Evolutionary conservation across 2,888 invertebrate genomes (phyloP).

Genomic region (Melangyna quadrimaculata): DNA sequence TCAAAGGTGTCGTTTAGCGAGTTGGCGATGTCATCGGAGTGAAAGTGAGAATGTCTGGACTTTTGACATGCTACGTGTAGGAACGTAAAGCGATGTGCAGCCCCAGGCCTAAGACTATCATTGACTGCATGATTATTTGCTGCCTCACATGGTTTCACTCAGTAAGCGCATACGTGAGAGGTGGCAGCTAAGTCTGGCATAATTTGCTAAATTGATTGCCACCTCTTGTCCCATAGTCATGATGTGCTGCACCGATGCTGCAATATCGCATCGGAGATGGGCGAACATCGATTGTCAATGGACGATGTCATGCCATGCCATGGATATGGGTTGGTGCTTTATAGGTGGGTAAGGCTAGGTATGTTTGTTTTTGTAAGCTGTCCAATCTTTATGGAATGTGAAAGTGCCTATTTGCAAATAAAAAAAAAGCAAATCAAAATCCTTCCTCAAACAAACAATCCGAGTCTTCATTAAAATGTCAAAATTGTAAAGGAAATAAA

Average conservation of each 20-base stretch:
- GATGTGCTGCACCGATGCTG: slow-evolving; percentile 29
- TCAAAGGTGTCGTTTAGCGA: slow-evolving; percentile 61
- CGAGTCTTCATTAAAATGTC: slow-evolving; percentile 40
- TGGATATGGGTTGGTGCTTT: slow-evolving; percentile 1
- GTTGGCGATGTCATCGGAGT: slow-evolving; percentile 62
- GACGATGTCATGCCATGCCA: slow-evolving; percentile 21
- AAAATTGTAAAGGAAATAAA: slow-evolving; percentile 1
- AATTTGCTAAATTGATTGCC: slow-evolving; percentile 64
- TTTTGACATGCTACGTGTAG: slow-evolving; percentile 14
- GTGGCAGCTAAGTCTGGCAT: slow-evolving; percentile 50
- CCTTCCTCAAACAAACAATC: slow-evolving; percentile 24
- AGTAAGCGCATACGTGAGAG: slow-evolving; percentile 15
- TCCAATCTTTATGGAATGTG: slow-evolving; percentile 33
- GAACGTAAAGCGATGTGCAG: not conserved
- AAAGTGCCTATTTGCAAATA: slow-evolving; percentile 24
- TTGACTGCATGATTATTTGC: slow-evolving; percentile 3
- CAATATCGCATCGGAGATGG: slow-evolving; percentile 26
- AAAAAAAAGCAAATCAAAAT: not conserved
- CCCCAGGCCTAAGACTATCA: slow-evolving; percentile 34
- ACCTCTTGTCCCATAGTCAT: slow-evolving; percentile 59
- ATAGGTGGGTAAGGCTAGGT: not conserved
- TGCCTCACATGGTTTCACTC: not conserved
- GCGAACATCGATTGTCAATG: slow-evolving; percentile 28
- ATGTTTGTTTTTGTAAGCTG: not conserved
- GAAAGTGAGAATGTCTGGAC: slow-evolving; percentile 57